These are phyloP conservation scores for Sturnus vulgaris DNA, from an alignment of 2,113 vertebrate species.

Conservation along the genomic window DNA sequence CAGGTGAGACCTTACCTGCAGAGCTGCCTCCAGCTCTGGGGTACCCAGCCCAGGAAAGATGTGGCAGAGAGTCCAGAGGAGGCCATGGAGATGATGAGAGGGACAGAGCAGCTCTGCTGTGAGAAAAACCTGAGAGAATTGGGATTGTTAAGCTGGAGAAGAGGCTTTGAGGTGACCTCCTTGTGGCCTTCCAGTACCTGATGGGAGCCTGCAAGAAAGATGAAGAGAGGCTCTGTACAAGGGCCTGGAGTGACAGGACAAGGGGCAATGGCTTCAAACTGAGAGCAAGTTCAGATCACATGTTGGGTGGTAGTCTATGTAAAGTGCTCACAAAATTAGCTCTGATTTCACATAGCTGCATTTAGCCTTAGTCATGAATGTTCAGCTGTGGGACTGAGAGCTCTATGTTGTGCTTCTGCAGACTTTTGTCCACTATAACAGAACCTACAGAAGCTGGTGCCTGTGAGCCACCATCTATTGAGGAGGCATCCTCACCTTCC, in stretches of 20 bases:
- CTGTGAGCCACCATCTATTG: slow-evolving; percentile 78
- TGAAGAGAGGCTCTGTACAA: not conserved
- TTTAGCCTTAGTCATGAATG: not conserved
- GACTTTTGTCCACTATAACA: slow-evolving; percentile 93
- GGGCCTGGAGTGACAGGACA: not conserved
- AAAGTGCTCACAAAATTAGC: not conserved
- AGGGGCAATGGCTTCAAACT: not conserved
- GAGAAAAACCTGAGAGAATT: not conserved
- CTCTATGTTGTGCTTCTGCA: slow-evolving; percentile 23
- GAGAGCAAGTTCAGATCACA: not conserved
- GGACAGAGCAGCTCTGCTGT: not conserved
- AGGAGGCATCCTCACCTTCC: slow-evolving; percentile 76
- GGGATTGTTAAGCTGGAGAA: not conserved
- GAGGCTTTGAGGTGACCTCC: not conserved
- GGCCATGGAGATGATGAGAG: not conserved
- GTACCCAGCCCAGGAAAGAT: too few species aligned
- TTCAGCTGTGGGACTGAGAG: not conserved
- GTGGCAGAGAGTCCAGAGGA: not conserved
- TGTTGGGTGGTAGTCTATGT: not conserved
- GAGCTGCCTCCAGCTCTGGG: not conserved
- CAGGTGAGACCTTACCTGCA: not conserved
- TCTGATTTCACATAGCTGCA: not conserved
- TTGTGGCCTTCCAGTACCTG: not conserved
- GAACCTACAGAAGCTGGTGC: slow-evolving; percentile 81
- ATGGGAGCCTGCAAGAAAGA: not conserved